Evolutionary conservation across 1,140 invertebrate genomes (phyloP), one percentile per base, ranked within the genome.

Genomic region (Neuroterus valhalla): DNA sequence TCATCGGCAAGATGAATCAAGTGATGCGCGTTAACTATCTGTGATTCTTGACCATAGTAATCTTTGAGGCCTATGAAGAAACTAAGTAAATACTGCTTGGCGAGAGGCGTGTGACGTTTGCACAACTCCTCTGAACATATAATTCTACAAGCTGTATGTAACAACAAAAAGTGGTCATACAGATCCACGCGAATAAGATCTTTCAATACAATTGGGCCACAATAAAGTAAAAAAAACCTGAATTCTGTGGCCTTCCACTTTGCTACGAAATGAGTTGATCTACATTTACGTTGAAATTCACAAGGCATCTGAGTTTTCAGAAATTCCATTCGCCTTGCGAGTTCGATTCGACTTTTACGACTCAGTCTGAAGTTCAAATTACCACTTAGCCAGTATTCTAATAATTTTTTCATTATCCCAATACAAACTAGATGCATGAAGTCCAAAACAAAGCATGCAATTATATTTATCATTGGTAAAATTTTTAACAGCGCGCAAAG

Each of bases 111-210:
- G 52, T 71, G 72, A 66, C 0, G 66, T 15, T 73, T 23, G 23
- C 72, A 43, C 43, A 71, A 46, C 46, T 78, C 44, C 6, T 78
- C 21, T 15, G n/a, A 62, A 67, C 73, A 80, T 74, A 80, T 71
- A 70, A 80, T 77, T 75, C 76, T 26, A 67, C 52, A 75, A 48
- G 76, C 73, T 5, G 46, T 10, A 48, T 81, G 77, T 38, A 78
- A 50, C 68, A 81, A 68, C 23, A 81, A 75, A 17, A 79, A 81
- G 50, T 79, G 72, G 46, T 78, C 71, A 44, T 77, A 75, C 14
- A 44, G 38, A 12, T 71, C 46, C 17, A 26, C 21, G n/a, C 14
- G 6, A 66, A 79, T 66, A 44, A 76, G 46, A 38, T 66, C 15
- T 76, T 71, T 75, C 21, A 78, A 23, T 10, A 78, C 62, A 31